phyloP scores from a whole-genome alignment of 2,888 invertebrate species.

The Dioctria rufipes region DNA sequence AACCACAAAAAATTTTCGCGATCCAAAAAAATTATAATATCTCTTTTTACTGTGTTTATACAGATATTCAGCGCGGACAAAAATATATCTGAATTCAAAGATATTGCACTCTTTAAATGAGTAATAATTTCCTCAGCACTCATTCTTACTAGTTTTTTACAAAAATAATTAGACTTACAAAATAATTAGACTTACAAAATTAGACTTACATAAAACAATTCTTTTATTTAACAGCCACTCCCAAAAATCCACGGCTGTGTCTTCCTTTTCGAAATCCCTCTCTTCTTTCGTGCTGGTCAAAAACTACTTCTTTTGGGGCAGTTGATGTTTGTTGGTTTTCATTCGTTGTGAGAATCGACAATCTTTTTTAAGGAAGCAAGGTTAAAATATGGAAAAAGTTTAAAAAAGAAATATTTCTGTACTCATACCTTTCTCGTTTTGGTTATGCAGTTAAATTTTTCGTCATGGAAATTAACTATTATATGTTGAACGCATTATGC shows the following conservation, averaged over 20 bases:
- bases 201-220: not conserved
- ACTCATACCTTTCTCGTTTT: not conserved
- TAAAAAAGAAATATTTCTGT: conserved; percentile 12
- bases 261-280: not conserved
- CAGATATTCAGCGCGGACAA: not conserved
- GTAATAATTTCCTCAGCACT: not conserved
- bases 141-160: not conserved
- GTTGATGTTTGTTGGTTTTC: no score
- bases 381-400: no score
- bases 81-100: not conserved
- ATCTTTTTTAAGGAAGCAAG: no score
- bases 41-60: not conserved
- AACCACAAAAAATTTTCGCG: not conserved
- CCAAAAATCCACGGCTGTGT: not conserved
- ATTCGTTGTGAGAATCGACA: no score
- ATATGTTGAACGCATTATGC: no score
- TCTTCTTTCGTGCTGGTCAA: no score
- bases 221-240: not conserved
- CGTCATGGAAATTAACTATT: no score
- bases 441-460: conserved; percentile 4
- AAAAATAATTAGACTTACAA: not conserved
- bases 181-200: not conserved
- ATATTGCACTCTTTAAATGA: not conserved
- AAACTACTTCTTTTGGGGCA: no score
- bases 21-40: not conserved